Conservation (phyloP, 2,113 vertebrate species). For the Athene noctua region DNA sequence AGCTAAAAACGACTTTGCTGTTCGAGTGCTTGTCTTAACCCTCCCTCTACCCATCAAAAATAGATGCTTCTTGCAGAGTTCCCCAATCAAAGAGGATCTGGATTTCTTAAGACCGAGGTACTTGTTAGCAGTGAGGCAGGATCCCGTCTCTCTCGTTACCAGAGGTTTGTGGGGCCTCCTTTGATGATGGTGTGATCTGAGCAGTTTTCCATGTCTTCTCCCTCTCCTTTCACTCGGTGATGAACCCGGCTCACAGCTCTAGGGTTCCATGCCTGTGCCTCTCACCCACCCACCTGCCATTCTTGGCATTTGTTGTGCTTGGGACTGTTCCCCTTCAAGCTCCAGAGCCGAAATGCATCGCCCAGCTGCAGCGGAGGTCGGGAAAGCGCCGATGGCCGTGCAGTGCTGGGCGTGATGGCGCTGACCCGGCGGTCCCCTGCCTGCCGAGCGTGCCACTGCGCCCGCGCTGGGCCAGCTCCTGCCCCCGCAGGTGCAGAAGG, state of each 20-base stretch:
- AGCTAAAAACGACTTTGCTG: not conserved
- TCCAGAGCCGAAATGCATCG: fast-evolving
- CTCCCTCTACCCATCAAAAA: not conserved
- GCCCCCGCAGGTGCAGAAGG: constrained; percentile 33
- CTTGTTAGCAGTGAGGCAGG: not conserved
- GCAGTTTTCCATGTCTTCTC: not conserved
- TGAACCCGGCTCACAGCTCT: fast-evolving
- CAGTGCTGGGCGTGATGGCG: fast-evolving
- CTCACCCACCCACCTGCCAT: not conserved
- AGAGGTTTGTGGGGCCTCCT: not conserved
- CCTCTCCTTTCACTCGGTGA: not conserved
- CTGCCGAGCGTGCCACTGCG: not conserved
- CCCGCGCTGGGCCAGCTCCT: not conserved
- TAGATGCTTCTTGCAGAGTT: not conserved
- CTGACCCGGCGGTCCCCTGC: not conserved
- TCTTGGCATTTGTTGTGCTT: not conserved
- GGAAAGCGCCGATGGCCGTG: fast-evolving
- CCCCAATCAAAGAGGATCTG: not conserved
- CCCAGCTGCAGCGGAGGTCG: not conserved
- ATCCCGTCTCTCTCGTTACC: fast-evolving
- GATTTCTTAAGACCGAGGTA: not conserved
- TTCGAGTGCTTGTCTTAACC: not conserved
- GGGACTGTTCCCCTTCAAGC: not conserved
- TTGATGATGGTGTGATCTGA: not conserved
- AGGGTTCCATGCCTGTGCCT: not conserved